Evolutionary conservation across 2,113 vertebrate genomes (phyloP).

Genomic region (Salvelinus fontinalis): DNA sequence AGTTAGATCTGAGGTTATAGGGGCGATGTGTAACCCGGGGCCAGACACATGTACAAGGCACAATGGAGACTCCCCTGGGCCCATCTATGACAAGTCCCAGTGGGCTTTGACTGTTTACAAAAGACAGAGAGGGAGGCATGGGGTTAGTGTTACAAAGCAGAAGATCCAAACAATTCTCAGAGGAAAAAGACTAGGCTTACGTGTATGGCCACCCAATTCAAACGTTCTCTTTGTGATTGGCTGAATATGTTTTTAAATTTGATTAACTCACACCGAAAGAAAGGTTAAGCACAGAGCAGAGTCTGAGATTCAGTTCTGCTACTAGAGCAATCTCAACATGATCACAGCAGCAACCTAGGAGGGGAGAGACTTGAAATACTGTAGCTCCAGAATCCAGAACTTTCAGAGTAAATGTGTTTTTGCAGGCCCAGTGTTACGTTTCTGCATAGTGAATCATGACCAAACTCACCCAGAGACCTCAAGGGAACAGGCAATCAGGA

Average conservation of each 20-base stretch:
- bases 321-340: no score
- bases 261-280: no score
- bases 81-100: no score
- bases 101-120: not conserved
- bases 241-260: no score
- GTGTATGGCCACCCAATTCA: no score
- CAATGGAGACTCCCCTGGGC: no score
- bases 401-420: not conserved
- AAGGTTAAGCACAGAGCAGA: no score
- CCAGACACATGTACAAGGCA: not conserved
- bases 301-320: no score
- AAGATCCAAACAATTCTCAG: no score
- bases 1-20: not conserved
- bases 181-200: no score
- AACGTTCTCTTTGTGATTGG: no score
- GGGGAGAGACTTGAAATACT: not conserved
- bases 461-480: constrained; percentile 7
- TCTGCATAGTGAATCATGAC: constrained; percentile 9
- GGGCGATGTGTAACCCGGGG: not conserved
- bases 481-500: constrained; percentile 19
- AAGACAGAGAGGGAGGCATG: not conserved
- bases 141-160: no score
- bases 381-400: not conserved
- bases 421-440: constrained; percentile 5
- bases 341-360: not conserved